phyloP scores from a whole-genome alignment of 2,888 invertebrate genomes.

The Sinotaia quadrata region DNA sequence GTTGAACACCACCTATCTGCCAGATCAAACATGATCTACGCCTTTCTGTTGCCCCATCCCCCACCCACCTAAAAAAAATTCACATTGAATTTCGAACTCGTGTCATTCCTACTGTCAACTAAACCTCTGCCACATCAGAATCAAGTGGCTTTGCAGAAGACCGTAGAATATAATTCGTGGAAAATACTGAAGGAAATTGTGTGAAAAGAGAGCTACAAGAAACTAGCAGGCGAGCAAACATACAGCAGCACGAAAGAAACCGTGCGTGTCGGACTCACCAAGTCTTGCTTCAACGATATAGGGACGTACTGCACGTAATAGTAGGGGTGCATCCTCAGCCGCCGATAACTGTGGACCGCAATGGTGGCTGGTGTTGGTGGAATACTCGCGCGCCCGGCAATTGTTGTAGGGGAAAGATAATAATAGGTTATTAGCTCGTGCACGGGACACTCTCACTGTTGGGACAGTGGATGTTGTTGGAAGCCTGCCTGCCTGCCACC shows the following conservation, averaged over 20 bases:
- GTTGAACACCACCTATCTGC: no score
- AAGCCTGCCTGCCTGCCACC: slow-evolving; percentile 21
- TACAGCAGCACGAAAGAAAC: not conserved
- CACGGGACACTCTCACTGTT: slow-evolving; percentile 31
- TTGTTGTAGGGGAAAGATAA: slow-evolving; percentile 29
- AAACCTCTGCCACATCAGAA: no score
- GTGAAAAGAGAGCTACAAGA: not conserved
- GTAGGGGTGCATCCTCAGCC: slow-evolving; percentile 66
- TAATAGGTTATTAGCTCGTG: slow-evolving; percentile 29
- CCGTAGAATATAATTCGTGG: no score
- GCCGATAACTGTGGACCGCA: slow-evolving; percentile 41
- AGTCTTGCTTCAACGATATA: slow-evolving; percentile 56
- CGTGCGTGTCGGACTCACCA: slow-evolving; percentile 49
- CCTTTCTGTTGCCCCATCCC: no score
- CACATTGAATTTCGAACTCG: no score
- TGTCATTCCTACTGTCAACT: no score
- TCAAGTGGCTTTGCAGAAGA: no score
- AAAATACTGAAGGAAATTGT: no score
- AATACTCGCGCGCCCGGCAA: slow-evolving; percentile 23
- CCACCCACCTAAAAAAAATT: no score
- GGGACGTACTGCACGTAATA: slow-evolving; percentile 67
- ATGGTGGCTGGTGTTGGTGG: slow-evolving; percentile 39
- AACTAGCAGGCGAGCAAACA: not conserved
- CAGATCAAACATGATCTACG: no score
- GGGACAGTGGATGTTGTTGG: slow-evolving; percentile 20